A percentile compares a stretch with the other conserved stretches of the same genome.
These are phyloP conservation scores for Garra rufa DNA, from an alignment of 2,113 vertebrate species.

Conservation along the genomic window DNA sequence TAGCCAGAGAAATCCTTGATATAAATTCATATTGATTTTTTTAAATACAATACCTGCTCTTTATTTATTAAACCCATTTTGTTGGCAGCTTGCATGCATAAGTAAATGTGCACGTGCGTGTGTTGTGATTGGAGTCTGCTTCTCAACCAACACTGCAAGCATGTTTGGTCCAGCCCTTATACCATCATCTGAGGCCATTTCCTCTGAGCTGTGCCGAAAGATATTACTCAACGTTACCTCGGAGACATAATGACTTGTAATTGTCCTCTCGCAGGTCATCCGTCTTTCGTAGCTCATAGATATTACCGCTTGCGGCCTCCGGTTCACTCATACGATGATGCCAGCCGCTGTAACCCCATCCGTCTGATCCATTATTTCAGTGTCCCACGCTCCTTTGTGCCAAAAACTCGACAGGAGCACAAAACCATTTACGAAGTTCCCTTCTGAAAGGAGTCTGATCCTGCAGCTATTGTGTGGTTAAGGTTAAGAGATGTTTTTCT, in stretches of 20 bases:
- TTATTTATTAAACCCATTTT: constrained; percentile 68
- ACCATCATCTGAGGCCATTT: not conserved
- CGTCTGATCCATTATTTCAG: constrained; percentile 12
- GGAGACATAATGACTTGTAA: constrained; percentile 39
- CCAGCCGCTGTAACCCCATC: constrained; percentile 18
- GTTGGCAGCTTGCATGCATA: constrained; percentile 59
- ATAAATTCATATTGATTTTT: constrained; percentile 75
- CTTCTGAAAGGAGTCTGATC: constrained; percentile 5
- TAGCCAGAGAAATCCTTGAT: constrained; percentile 62
- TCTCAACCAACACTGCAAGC: constrained; percentile 20
- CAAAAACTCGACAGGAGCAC: not conserved
- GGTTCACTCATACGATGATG: constrained; percentile 16
- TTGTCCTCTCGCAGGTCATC: constrained; percentile 37
- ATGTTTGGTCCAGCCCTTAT: constrained; percentile 8
- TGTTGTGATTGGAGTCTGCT: constrained; percentile 17
- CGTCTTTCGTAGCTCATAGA: constrained; percentile 27
- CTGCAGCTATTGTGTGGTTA: not conserved
- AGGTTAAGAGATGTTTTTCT: constrained; percentile 18
- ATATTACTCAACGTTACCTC: constrained; percentile 34
- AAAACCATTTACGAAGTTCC: not conserved
- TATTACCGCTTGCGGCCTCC: not conserved
- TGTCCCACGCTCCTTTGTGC: not conserved
- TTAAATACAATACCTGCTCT: constrained; percentile 66
- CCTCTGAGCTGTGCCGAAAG: constrained; percentile 20
- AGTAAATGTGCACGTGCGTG: constrained; percentile 39